Evolutionary conservation across 2,888 invertebrate genomes (phyloP).

Genomic region (Coleophora deauratella): DNA sequence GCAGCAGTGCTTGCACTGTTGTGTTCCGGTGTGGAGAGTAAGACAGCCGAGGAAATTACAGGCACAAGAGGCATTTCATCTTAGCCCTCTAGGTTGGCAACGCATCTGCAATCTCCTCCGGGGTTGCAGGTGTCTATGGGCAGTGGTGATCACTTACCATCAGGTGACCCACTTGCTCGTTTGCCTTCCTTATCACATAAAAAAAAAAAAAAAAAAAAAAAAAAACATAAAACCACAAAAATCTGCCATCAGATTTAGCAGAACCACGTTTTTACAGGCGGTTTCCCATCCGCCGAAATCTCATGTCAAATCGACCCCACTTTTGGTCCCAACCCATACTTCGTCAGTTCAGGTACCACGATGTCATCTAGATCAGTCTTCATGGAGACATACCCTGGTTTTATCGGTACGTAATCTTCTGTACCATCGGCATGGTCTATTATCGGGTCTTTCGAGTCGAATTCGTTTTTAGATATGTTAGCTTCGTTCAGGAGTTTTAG

Average conservation of each 20-base stretch:
- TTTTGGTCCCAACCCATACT: conserved; percentile 40
- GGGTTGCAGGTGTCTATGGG: too few relatives aligned
- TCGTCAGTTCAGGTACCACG: conserved; percentile 50
- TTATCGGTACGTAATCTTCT: conserved; percentile 61
- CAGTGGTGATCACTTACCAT: too few relatives aligned
- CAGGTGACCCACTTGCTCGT: too few relatives aligned
- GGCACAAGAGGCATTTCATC: too few relatives aligned
- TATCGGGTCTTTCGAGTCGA: conserved; percentile 50
- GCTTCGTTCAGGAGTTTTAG: conserved; percentile 63
- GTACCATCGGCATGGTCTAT: conserved; percentile 48
- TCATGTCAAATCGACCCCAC: conserved; percentile 59
- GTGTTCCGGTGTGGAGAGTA: too few relatives aligned
- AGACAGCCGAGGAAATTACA: too few relatives aligned
- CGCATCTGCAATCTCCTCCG: too few relatives aligned
- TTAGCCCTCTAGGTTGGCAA: too few relatives aligned
- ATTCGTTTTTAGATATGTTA: conserved; percentile 44
- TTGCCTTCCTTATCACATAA: too few relatives aligned
- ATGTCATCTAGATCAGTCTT: conserved; percentile 48
- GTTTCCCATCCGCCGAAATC: conserved; percentile 36
- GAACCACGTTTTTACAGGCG: conserved; percentile 69
- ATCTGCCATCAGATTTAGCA: conserved; percentile 30
- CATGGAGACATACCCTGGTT: conserved; percentile 30
- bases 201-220: too few relatives aligned
- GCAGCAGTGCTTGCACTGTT: too few relatives aligned
- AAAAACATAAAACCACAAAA: too few relatives aligned